Percentiles rank a stretch among this genome's conserved stretches.
These are phyloP conservation scores for Microtus montanus DNA, from an alignment of 2,113 vertebrate species.

Conservation along the genomic window DNA sequence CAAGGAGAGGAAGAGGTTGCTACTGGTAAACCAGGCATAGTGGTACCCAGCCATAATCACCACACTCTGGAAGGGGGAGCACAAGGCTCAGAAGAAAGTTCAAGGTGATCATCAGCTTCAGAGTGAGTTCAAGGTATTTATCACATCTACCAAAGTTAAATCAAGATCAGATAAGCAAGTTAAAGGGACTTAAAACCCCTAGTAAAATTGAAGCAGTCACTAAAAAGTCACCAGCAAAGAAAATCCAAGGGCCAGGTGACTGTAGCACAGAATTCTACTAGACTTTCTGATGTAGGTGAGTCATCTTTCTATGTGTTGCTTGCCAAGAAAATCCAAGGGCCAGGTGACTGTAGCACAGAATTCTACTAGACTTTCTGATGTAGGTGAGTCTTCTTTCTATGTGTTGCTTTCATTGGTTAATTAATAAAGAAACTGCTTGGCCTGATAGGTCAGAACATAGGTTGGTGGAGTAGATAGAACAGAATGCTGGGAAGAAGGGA, in stretches of 20 bases:
- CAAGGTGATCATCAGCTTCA: not conserved
- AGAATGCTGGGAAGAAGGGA: too few species aligned
- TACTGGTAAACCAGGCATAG: not conserved
- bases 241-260: not conserved
- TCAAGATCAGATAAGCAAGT: not conserved
- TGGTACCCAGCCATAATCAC: not conserved
- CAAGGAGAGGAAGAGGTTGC: not conserved
- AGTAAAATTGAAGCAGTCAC: not conserved
- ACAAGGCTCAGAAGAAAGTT: not conserved
- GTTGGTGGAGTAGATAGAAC: too few species aligned
- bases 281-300: not conserved
- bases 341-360: not conserved
- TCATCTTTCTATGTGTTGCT: too few species aligned
- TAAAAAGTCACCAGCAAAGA: not conserved
- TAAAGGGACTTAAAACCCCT: not conserved
- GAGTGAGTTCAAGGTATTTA: not conserved
- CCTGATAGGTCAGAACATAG: too few species aligned
- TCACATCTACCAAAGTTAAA: not conserved
- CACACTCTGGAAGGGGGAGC: too few species aligned
- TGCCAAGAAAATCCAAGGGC: too few species aligned
- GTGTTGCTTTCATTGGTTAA: too few species aligned
- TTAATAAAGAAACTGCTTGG: too few species aligned
- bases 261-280: not conserved
- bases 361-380: not conserved
- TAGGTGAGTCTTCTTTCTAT: too few species aligned